Conservation (phyloP, 2,113 vertebrate genomes). For the Ovis aries region DNA sequence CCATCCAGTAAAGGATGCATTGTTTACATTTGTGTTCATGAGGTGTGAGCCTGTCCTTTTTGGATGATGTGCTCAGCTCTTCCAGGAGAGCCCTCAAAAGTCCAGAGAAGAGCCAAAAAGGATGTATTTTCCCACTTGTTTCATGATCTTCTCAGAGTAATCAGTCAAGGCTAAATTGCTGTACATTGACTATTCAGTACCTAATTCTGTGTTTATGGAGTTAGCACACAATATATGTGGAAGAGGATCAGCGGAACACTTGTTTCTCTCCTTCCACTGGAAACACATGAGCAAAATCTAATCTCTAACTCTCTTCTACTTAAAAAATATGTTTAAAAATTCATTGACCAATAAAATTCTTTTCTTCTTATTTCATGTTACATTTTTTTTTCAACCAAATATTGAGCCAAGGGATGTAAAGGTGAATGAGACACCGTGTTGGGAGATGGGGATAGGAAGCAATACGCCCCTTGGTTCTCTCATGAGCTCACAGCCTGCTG, state of each 20-base stretch:
- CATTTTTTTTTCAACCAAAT: background rate
- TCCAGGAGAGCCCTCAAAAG: background rate
- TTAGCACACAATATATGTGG: background rate
- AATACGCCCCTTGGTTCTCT: background rate
- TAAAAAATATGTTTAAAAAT: background rate
- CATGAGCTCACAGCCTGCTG: background rate
- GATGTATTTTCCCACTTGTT: background rate
- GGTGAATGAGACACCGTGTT: background rate
- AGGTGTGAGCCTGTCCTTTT: background rate
- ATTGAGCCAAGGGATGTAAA: background rate
- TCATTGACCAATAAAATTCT: background rate
- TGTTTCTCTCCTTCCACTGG: background rate
- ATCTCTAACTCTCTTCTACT: background rate
- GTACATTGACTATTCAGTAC: background rate
- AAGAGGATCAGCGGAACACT: background rate
- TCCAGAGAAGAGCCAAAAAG: background rate
- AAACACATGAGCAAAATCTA: slow-evolving; percentile 36
- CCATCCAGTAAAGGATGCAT: background rate
- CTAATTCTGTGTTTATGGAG: background rate
- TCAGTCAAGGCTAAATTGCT: slow-evolving; percentile 24
- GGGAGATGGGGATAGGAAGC: background rate
- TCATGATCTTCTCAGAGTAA: slow-evolving; percentile 29
- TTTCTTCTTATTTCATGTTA: background rate
- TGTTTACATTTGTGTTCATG: background rate
- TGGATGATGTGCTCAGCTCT: background rate